A percentile compares a stretch with the other conserved stretches of the same genome.
These are phyloP conservation scores for Pseudoatta argentina DNA, from an alignment of 1,140 invertebrate genomes.

Conservation along the genomic window DNA sequence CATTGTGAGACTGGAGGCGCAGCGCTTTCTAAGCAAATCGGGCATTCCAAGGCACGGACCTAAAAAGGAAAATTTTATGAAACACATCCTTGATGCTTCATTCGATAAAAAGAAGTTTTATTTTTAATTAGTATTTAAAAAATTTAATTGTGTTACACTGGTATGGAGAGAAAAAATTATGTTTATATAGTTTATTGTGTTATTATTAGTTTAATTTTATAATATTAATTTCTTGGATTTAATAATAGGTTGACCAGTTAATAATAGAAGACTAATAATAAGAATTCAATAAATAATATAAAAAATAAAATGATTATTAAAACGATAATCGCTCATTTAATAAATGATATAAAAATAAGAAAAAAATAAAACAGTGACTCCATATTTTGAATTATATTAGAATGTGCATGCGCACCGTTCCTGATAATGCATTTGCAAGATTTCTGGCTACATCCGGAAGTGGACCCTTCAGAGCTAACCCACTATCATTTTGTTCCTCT, in stretches of 20 bases:
- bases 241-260: background rate
- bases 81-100: background rate
- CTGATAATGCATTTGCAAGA: slow-evolving; percentile 83
- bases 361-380: background rate
- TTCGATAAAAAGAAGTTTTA: background rate
- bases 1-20: slow-evolving; percentile 89
- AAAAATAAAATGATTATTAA: too few relatives aligned
- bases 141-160: background rate
- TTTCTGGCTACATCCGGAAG: slow-evolving; percentile 82
- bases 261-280: background rate
- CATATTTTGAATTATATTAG: background rate
- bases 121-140: background rate
- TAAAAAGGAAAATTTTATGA: slow-evolving; percentile 22
- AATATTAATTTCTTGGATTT: background rate
- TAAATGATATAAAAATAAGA: slow-evolving; percentile 13
- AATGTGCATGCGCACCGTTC: slow-evolving; percentile 79
- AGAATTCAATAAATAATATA: background rate
- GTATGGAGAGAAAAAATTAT: background rate
- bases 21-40: slow-evolving; percentile 88
- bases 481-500: slow-evolving; percentile 79
- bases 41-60: slow-evolving; percentile 88
- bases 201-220: background rate
- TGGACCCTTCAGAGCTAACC: slow-evolving; percentile 80
- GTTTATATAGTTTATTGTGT: background rate
- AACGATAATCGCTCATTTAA: too few relatives aligned